phyloP scores from a whole-genome alignment of 1,140 invertebrate genomes.

The Lethrus apterus region DNA sequence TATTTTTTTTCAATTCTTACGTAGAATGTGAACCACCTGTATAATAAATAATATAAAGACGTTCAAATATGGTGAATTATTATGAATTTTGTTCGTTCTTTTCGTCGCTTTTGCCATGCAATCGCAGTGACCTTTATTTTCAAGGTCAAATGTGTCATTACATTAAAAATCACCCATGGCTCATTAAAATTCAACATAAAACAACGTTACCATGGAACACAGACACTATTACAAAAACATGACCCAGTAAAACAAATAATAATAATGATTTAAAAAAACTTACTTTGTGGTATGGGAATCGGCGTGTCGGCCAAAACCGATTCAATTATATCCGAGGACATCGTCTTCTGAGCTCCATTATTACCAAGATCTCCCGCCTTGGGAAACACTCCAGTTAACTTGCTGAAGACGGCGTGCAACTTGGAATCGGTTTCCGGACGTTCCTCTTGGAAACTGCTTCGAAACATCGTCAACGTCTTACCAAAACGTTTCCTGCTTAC shows the following conservation, averaged over 20 bases:
- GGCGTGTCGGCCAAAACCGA: conserved; percentile 33
- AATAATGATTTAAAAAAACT: conserved; percentile 7
- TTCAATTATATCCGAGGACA: conserved; percentile 37
- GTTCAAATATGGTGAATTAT: too few species aligned
- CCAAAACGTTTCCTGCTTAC: not conserved
- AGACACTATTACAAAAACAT: not conserved
- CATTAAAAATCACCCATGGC: too few species aligned
- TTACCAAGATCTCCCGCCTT: conserved; percentile 30
- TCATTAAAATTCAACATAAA: too few species aligned
- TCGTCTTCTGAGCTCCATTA: conserved; percentile 25
- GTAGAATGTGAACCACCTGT: too few species aligned
- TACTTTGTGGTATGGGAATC: conserved; percentile 24
- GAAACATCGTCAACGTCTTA: conserved; percentile 23
- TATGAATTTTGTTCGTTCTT: too few species aligned
- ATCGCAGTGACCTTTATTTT: too few species aligned
- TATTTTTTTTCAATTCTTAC: too few species aligned
- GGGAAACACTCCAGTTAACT: conserved; percentile 31
- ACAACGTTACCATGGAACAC: not conserved
- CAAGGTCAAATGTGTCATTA: too few species aligned
- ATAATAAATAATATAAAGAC: too few species aligned
- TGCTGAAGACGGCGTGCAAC: conserved; percentile 33
- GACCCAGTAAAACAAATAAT: not conserved
- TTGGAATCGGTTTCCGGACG: conserved; percentile 26
- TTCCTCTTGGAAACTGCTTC: conserved; percentile 30
- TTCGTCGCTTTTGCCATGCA: too few species aligned